Base-by-base conservation (phyloP, 2,113 vertebrate species). In the Oreamnos americanus region DNA sequence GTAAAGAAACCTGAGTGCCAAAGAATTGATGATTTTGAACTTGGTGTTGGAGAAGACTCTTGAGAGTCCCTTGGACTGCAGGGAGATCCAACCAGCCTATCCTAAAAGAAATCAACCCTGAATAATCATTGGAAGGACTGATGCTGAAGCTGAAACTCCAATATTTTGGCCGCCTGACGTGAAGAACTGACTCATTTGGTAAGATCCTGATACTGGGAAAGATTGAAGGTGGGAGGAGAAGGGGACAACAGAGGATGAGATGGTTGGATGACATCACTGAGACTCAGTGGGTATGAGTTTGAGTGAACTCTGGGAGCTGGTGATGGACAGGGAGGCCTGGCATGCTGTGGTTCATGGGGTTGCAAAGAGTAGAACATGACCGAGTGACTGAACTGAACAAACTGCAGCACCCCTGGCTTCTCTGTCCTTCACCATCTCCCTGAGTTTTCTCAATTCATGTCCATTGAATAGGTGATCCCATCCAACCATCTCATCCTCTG, bases 271-370 rank as follows among this genome's bases (percentile, higher is more conserved):
- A 33, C 30, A 64, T 64, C 33, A 64, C 16, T n/a, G 62, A 64
- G 33, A 64, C 33, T 64, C 33, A n/a, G 7, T 64, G 33, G 15
- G 7, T 17, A 64, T n/a, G 33, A 19, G 33, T 64, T 19, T 64
- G 62, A n/a, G 33, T 4, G 17, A n/a, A 64, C 33, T n/a, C 15
- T 0, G 1, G 62, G 30, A 64, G 15, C 17, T 64, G 33, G 30
- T 64, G 33, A 64, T n/a, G 30, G 62, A n/a, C 7, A n/a, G 16
- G 62, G 7, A 64, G 16, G 30, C 30, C 30, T 64, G 62, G 62
- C 0, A 0, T n/a, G 7, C 33, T 64, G 33, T n/a, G 30, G 62
- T n/a, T 30, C 62, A 17, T 64, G 33, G 62, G 33, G 33, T n/a
- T 0, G 1, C 3, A 64, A 64, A 64, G 62, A 64, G 62, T 64